Percentiles rank a stretch among this genome's conserved stretches.
Evolutionary conservation across 64 coral and sea anemone species (phyloP).

Genomic region (Pocillopora damicornis): DNA sequence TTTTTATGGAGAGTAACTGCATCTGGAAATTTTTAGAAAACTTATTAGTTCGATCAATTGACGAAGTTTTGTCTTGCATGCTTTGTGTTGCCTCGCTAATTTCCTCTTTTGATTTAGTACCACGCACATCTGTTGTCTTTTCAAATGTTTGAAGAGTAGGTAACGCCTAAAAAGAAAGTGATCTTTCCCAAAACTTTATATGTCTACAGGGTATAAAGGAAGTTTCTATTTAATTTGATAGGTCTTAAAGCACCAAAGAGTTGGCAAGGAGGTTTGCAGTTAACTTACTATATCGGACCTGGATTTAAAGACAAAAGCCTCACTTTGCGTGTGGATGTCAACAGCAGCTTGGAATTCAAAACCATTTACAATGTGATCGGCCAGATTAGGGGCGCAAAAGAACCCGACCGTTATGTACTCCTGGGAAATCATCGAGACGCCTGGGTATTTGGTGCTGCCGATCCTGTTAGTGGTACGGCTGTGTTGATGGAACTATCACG

Average conservation of each 20-base stretch:
- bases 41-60: too few relatives aligned
- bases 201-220: neutral
- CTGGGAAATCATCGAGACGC: constrained; percentile 84
- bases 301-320: constrained; percentile 45
- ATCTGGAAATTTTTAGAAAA: too few relatives aligned
- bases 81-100: too few relatives aligned
- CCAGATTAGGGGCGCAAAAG: constrained; percentile 40
- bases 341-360: constrained; percentile 29
- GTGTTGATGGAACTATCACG: constrained; percentile 55
- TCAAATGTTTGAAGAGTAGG: too few relatives aligned
- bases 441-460: constrained; percentile 76
- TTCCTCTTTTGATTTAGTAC: too few relatives aligned
- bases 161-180: too few relatives aligned
- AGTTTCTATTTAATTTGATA: neutral
- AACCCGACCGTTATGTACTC: constrained; percentile 80
- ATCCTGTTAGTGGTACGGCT: constrained; percentile 72
- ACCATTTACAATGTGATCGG: constrained; percentile 66
- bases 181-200: too few relatives aligned
- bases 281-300: constrained; percentile 48
- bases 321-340: constrained; percentile 35
- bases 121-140: too few relatives aligned
- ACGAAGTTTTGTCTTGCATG: too few relatives aligned
- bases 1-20: too few relatives aligned
- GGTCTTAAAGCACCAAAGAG: constrained; percentile 48
- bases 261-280: constrained; percentile 32